phyloP scores from a whole-genome alignment of 2,888 invertebrate genomes.

The Lutraria lutraria region DNA sequence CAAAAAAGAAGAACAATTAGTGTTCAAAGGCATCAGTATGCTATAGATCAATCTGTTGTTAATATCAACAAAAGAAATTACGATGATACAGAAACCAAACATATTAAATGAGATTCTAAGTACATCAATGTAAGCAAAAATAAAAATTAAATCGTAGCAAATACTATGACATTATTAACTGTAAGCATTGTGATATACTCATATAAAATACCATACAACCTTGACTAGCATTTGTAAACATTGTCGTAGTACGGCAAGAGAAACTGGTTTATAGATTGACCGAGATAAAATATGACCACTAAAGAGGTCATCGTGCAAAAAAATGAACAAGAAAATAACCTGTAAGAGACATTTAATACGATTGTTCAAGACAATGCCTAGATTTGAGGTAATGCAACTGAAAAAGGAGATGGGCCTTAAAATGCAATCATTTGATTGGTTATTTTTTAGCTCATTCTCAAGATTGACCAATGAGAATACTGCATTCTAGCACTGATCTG shows the following conservation, averaged over 20 bases:
- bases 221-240: conserved; percentile 2
- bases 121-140: neutral
- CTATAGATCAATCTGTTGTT: neutral
- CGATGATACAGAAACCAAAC: neutral
- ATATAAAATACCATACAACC: neutral
- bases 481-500: too few species aligned
- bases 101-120: conserved; percentile 3
- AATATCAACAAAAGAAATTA: neutral
- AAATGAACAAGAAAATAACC: too few species aligned
- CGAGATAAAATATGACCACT: too few species aligned
- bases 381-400: too few species aligned
- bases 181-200: neutral
- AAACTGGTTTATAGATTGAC: too few species aligned
- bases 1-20: neutral
- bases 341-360: too few species aligned
- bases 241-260: neutral
- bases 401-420: too few species aligned
- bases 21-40: neutral
- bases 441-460: too few species aligned
- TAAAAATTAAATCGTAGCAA: neutral
- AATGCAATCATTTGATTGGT: too few species aligned
- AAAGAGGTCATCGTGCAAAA: too few species aligned
- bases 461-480: too few species aligned
- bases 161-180: neutral
- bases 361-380: too few species aligned